A percentile compares a stretch with the other conserved stretches of the same genome.
These are phyloP conservation scores for Pammene fasciana DNA, from an alignment of 2,888 invertebrate species.

Conservation along the genomic window DNA sequence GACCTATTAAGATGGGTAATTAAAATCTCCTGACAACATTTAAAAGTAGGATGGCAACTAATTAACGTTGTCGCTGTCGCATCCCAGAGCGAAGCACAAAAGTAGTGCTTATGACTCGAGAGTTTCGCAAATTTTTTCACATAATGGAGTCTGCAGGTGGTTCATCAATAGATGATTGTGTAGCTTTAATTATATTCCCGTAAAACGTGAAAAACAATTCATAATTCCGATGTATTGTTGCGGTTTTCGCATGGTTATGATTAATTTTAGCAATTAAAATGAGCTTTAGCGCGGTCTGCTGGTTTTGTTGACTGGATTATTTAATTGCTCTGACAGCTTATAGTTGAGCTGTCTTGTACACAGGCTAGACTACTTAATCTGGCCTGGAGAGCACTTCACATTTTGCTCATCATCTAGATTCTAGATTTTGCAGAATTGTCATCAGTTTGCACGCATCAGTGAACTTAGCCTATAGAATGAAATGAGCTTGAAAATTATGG, in stretches of 20 bases:
- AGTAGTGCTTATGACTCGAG: too few relatives aligned
- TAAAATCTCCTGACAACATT: too few relatives aligned
- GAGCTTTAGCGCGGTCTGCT: neutral
- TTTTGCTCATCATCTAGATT: neutral
- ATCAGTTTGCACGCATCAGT: too few relatives aligned
- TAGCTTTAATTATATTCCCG: constrained; percentile 12
- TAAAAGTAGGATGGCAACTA: too few relatives aligned
- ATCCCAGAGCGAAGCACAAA: too few relatives aligned
- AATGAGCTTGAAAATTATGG: too few relatives aligned
- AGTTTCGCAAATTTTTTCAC: too few relatives aligned
- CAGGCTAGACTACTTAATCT: neutral
- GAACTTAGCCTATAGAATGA: too few relatives aligned
- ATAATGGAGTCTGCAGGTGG: too few relatives aligned
- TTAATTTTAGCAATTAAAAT: constrained; percentile 30
- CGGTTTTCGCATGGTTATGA: constrained; percentile 35
- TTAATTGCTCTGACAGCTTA: constrained; percentile 4
- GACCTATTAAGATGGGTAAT: too few relatives aligned
- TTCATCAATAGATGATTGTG: constrained; percentile 10
- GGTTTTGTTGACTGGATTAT: constrained; percentile 7
- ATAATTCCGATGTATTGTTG: constrained; percentile 31
- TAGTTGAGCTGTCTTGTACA: neutral
- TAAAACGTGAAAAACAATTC: constrained; percentile 27
- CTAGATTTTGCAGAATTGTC: too few relatives aligned
- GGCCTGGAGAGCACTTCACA: neutral
- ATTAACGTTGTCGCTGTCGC: too few relatives aligned